A percentile compares a stretch with the other conserved stretches of the same genome.
phyloP scores from a whole-genome alignment of 2,113 vertebrate species.

The Osmerus mordax region DNA sequence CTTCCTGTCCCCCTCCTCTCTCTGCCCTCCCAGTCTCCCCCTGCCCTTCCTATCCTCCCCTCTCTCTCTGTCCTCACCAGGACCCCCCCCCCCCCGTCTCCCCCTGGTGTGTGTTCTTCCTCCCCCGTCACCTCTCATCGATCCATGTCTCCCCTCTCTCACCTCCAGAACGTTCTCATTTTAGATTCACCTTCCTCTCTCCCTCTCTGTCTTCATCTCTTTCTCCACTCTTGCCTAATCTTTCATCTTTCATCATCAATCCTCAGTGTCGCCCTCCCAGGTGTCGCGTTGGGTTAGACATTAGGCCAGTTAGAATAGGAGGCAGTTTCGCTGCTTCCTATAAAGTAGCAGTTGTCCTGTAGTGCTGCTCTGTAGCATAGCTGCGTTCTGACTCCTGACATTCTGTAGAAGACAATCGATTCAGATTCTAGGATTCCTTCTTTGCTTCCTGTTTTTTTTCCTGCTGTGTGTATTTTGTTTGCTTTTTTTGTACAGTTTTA shows the following conservation, averaged over 20 bases:
- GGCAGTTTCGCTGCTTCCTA: too few species aligned
- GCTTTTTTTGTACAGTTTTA: too few species aligned
- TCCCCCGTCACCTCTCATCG: not conserved
- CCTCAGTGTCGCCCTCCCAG: not conserved
- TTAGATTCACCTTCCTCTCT: constrained; percentile 7
- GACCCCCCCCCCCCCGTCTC: too few species aligned
- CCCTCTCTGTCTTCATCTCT: constrained; percentile 10
- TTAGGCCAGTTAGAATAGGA: too few species aligned
- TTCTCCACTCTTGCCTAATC: constrained; percentile 4
- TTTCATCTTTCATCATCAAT: not conserved
- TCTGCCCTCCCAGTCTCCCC: not conserved
- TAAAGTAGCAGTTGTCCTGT: too few species aligned
- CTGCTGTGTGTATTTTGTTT: too few species aligned
- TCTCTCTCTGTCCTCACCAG: not conserved
- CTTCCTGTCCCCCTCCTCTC: not conserved
- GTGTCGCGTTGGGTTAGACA: too few species aligned
- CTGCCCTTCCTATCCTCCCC: not conserved
- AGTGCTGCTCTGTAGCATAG: too few species aligned
- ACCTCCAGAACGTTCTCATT: constrained; percentile 23
- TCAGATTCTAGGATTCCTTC: too few species aligned
- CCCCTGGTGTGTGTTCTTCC: not conserved
- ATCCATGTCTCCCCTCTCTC: not conserved
- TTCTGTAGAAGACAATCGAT: too few species aligned
- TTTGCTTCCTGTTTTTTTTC: too few species aligned
- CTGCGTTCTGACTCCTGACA: too few species aligned